Evolutionary conservation across 1,140 invertebrate species (phyloP), one percentile per base, ranked within the genome.

Genomic region (Drosophila willistoni): DNA sequence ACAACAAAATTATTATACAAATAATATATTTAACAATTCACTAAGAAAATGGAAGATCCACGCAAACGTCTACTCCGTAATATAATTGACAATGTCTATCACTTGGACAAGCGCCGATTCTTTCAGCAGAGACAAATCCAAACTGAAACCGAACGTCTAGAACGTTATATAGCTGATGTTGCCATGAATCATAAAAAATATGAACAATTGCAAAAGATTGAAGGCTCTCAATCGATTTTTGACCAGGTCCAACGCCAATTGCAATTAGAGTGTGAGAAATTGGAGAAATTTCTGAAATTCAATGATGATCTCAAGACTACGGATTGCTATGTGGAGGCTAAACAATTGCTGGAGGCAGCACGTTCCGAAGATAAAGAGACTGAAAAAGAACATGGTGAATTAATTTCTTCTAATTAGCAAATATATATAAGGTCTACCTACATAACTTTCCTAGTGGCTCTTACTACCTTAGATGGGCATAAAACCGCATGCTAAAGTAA

Each of bases 401-500:
- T 39, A 39, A 39, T 39, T 12, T 5, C 3, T 5, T 39, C 12
- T 39, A 39, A 39, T 39, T 39, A 13, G 36, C 12, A 5, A 39
- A 39, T 39, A 39, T 39, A 39, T 39, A 39, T 12, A 12, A 12
- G 36, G 10, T 13, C 12, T 39, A 12, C 36, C 36, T 39, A n/a
- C 0, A n/a, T 4, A 12, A 39, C 36, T 39, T 39, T 39, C 12
- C 3, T 39, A 39, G 36, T 13, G 36, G 12, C 12, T 36, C 34
- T 36, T 36, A 36, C 34, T 36, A 6, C 9, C 7, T 36, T 39
- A 4, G 36, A 39, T 39, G 36, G 12, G 1, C 7, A 12, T 36
- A 39, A 63, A 79, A 51, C 82, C 82, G 69, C 83, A 79, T 60
- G 67, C 44, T 63, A 64, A 87, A 87, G 82, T 82, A 86, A 82